phyloP scores from a whole-genome alignment of 2,797 vertebrate species.

The Neosalanx taihuensis region DNA sequence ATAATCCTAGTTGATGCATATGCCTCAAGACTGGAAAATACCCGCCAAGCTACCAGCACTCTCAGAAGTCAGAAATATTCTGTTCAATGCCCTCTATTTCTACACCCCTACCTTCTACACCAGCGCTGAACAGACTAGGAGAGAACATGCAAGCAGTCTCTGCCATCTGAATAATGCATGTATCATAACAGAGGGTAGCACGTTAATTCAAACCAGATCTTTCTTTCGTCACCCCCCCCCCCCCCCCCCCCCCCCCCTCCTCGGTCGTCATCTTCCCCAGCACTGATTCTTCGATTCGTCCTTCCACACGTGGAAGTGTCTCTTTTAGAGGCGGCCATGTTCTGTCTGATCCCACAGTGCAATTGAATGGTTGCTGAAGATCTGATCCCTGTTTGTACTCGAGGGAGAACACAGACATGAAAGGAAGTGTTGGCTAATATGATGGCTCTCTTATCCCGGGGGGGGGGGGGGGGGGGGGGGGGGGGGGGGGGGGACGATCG shows the following conservation, averaged over 20 bases:
- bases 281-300: not conserved
- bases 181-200: not conserved
- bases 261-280: not conserved
- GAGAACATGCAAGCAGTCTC: not conserved
- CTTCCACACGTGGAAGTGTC: not conserved
- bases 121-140: not conserved
- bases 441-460: conserved; percentile 51
- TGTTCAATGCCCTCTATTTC: not conserved
- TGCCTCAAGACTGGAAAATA: too few species aligned
- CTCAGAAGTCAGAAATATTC: not conserved
- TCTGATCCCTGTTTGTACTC: conserved; percentile 48
- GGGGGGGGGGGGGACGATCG: conserved; percentile 53
- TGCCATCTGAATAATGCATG: not conserved
- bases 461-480: conserved; percentile 54
- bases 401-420: conserved; percentile 50
- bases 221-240: not conserved
- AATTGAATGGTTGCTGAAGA: conserved; percentile 27
- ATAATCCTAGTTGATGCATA: too few species aligned
- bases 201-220: not conserved
- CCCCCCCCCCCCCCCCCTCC: not conserved
- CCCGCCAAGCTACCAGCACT: too few species aligned
- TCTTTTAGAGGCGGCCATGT: conserved; percentile 27
- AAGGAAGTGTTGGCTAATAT: conserved; percentile 52
- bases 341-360: conserved; percentile 27
- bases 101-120: not conserved